Percentiles rank a stretch among this genome's conserved stretches.
Evolutionary conservation across 2,113 vertebrate genomes (phyloP).

Genomic region (Aviceda subcristata): DNA sequence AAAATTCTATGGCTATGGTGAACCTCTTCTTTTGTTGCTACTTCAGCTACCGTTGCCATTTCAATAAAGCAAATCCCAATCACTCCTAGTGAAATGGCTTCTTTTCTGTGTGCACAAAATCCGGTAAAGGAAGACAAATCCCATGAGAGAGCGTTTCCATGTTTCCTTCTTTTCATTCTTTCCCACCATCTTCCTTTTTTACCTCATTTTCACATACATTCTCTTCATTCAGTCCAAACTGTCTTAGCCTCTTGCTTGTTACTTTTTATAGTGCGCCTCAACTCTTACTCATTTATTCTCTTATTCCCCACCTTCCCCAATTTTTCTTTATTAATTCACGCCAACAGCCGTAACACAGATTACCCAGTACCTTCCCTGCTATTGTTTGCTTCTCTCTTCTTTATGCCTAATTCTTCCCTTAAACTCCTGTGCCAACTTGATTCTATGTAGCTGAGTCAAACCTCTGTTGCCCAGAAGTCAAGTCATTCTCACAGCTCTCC

Average conservation of each 20-base stretch:
- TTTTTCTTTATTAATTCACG: not conserved
- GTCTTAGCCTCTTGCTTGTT: not conserved
- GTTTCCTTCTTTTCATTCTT: not conserved
- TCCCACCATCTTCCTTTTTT: not conserved
- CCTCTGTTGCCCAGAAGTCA: not conserved
- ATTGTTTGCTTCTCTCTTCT: not conserved
- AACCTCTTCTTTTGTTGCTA: not conserved
- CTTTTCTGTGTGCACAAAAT: not conserved
- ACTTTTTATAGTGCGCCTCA: not conserved
- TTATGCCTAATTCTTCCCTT: not conserved
- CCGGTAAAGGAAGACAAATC: not conserved
- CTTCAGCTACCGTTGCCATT: not conserved
- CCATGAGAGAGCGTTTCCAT: not conserved
- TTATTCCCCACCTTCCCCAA: not conserved
- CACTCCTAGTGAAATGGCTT: not conserved
- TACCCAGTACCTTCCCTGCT: not conserved
- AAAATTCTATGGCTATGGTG: not conserved
- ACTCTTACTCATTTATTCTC: not conserved
- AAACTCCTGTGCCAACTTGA: not conserved
- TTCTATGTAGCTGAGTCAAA: not conserved
- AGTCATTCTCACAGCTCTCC: not conserved
- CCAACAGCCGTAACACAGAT: not conserved
- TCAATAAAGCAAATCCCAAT: not conserved
- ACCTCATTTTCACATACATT: not conserved
- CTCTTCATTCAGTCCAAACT: not conserved